phyloP scores from a whole-genome alignment of 2,888 invertebrate genomes.

The Trachelus stipa region DNA sequence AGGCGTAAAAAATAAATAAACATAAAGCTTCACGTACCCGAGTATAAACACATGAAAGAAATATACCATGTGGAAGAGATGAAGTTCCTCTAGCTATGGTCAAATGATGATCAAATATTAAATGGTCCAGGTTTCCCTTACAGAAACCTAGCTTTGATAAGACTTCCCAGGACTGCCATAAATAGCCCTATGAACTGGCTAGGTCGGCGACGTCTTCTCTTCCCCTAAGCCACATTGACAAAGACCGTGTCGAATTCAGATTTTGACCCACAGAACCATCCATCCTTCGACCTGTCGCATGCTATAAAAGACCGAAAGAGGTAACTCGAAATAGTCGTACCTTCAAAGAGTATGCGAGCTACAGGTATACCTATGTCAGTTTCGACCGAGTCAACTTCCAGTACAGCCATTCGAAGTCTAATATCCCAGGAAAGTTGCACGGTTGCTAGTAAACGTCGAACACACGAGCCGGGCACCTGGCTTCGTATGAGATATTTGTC shows the following conservation, averaged over 20 bases:
- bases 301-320: background rate
- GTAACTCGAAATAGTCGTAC: background rate
- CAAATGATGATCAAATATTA: background rate
- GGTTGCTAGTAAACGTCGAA: conserved; percentile 40
- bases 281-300: background rate
- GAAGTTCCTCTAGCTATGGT: background rate
- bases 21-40: no score
- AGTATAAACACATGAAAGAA: background rate
- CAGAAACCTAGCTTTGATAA: background rate
- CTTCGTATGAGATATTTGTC: conserved; percentile 30
- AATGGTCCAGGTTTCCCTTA: background rate
- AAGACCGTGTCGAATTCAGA: background rate
- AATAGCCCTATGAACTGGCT: background rate
- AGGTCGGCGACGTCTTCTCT: background rate
- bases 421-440: conserved; percentile 40
- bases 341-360: conserved; percentile 6
- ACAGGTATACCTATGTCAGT: conserved; percentile 11
- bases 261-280: background rate
- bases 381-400: conserved; percentile 39
- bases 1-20: no score
- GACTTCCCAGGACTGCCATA: background rate
- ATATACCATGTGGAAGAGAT: background rate
- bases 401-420: conserved; percentile 45
- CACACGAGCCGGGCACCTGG: background rate
- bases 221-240: background rate